Evolutionary conservation across 2,888 invertebrate genomes (phyloP).

Genomic region (Dolichomitus sp.): DNA sequence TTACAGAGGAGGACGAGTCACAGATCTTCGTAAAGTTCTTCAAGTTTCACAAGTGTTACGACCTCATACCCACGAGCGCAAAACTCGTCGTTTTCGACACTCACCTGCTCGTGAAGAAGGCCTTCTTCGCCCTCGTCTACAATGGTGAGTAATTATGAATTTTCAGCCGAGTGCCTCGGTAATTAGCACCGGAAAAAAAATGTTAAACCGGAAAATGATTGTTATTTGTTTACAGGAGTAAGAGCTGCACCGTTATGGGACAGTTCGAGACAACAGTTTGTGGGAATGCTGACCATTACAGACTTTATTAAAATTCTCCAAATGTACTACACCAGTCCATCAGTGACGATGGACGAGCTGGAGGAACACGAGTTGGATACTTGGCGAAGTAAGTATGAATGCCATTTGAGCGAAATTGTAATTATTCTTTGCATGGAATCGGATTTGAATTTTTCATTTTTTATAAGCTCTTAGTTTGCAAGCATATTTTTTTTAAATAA

Average conservation of each 20-base stretch:
- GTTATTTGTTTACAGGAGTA: slow-evolving; percentile 90
- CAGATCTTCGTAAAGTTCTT: slow-evolving; percentile 99
- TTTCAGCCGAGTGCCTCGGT: not conserved
- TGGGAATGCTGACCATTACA: slow-evolving; percentile 99
- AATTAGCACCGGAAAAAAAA: not conserved
- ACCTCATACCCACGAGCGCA: slow-evolving; percentile 99
- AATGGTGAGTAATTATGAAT: slow-evolving; percentile 90
- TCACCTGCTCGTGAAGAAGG: slow-evolving; percentile 98
- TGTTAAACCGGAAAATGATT: not conserved
- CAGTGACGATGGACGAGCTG: slow-evolving; percentile 97
- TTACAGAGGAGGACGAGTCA: slow-evolving; percentile 98
- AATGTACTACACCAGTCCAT: slow-evolving; percentile 98
- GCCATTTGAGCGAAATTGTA: not conserved
- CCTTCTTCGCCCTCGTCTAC: slow-evolving; percentile 99
- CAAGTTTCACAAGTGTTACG: slow-evolving; percentile 99
- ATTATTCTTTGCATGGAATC: not conserved
- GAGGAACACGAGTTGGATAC: slow-evolving; percentile 99
- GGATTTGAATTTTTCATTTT: not conserved
- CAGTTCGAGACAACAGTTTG: slow-evolving; percentile 95
- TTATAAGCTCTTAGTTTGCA: not conserved
- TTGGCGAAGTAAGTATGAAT: slow-evolving; percentile 92
- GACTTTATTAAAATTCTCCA: slow-evolving; percentile 99
- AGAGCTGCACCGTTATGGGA: slow-evolving; percentile 99
- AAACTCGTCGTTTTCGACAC: slow-evolving; percentile 99
- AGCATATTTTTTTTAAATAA: not conserved